Conservation (phyloP, 2,797 vertebrate genomes). For the Peromyscus aztecus region DNA sequence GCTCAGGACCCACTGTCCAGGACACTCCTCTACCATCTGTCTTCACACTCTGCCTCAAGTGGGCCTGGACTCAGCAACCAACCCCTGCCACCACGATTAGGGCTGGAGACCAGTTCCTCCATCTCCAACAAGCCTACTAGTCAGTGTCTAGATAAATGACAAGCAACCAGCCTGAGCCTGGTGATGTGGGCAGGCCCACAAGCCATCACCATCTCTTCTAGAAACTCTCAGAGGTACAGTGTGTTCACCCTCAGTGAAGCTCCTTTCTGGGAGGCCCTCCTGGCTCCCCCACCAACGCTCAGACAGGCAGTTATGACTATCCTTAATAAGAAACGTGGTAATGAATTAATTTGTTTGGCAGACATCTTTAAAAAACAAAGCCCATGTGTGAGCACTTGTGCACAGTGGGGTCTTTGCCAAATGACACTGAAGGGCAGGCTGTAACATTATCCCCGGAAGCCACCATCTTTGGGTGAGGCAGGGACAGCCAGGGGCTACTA, state of each 20-base stretch:
- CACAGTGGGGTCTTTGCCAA: not conserved
- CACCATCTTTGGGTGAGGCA: not conserved
- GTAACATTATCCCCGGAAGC: not conserved
- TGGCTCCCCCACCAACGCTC: not conserved
- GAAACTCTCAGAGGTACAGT: constrained; percentile 4
- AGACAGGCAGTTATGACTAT: constrained; percentile 67
- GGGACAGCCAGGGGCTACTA: not conserved
- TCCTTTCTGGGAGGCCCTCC: not conserved
- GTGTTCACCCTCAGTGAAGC: not conserved
- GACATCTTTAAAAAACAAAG: constrained; percentile 56
- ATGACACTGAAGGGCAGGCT: not conserved
- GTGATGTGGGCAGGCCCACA: not conserved
- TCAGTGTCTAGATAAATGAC: not conserved
- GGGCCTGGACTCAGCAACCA: not conserved
- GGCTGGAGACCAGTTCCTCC: not conserved
- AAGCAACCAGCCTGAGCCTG: not conserved
- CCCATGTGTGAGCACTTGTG: not conserved
- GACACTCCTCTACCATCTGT: not conserved
- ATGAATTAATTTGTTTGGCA: constrained; percentile 79
- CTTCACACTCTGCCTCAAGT: not conserved
- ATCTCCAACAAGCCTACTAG: not conserved
- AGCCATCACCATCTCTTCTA: constrained; percentile 24
- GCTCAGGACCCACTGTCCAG: not conserved
- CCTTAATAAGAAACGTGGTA: constrained; percentile 75
- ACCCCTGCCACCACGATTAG: not conserved